Percentiles rank a stretch among this genome's conserved stretches.
Evolutionary conservation across 1,140 invertebrate species (phyloP).

Genomic region (Eufriesea mexicana): DNA sequence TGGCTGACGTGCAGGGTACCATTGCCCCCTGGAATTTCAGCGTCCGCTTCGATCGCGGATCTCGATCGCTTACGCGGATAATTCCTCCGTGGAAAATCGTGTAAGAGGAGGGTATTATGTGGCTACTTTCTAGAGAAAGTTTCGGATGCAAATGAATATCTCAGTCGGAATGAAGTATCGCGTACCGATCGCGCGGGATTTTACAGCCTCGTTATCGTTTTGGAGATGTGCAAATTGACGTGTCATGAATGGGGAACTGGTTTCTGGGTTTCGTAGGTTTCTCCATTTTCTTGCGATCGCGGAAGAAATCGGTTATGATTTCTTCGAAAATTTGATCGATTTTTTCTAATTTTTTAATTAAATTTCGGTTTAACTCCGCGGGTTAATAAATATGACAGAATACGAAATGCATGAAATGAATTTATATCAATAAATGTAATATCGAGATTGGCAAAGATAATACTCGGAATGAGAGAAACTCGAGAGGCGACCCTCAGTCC

Average conservation of each 20-base stretch:
- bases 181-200: not conserved
- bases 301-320: no score
- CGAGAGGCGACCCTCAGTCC: no score
- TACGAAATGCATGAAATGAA: no score
- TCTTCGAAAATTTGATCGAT: no score
- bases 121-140: conserved; percentile 21
- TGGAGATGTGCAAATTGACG: not conserved
- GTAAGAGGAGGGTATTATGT: not conserved
- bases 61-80: no score
- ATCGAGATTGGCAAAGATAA: no score
- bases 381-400: no score
- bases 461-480: no score
- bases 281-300: not conserved
- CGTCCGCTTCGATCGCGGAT: not conserved
- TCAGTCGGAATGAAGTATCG: not conserved
- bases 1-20: not conserved
- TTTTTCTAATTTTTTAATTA: no score
- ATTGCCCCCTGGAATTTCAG: not conserved
- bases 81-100: not conserved
- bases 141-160: not conserved
- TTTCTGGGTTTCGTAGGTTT: not conserved
- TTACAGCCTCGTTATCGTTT: not conserved
- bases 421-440: no score
- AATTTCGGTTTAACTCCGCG: no score
- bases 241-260: not conserved